A percentile compares a stretch with the other conserved stretches of the same genome.
phyloP scores from a whole-genome alignment of 1,140 invertebrate species.

The Dysdera silvatica region DNA sequence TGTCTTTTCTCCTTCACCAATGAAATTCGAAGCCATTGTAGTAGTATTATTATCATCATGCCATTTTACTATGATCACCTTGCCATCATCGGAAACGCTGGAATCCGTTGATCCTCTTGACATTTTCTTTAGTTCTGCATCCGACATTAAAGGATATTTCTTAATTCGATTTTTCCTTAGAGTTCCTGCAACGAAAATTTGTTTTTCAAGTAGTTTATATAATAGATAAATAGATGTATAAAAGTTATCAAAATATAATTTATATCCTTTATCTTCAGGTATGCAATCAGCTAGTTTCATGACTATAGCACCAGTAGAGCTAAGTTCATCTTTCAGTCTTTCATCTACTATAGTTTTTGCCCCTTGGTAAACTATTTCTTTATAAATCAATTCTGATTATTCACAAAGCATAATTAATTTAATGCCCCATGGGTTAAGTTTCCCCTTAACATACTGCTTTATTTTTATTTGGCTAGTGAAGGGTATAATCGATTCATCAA shows the following conservation, averaged over 20 bases:
- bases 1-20: background rate
- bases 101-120: background rate
- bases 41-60: background rate
- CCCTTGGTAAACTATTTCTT: background rate
- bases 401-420: background rate
- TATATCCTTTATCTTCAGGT: background rate
- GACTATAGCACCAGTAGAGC: background rate
- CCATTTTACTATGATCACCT: background rate
- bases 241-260: background rate
- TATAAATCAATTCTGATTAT: background rate
- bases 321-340: background rate
- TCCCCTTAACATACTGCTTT: background rate
- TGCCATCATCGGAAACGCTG: background rate
- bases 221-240: background rate
- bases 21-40: background rate
- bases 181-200: background rate
- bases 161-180: background rate
- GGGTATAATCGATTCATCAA: background rate
- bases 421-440: background rate
- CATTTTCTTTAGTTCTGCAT: background rate
- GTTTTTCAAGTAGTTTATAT: background rate
- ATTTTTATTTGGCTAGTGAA: background rate
- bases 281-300: background rate
- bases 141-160: background rate
- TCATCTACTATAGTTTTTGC: background rate